Evolutionary conservation across 1,140 invertebrate genomes (phyloP).

Genomic region (Scaptomyza hsui): DNA sequence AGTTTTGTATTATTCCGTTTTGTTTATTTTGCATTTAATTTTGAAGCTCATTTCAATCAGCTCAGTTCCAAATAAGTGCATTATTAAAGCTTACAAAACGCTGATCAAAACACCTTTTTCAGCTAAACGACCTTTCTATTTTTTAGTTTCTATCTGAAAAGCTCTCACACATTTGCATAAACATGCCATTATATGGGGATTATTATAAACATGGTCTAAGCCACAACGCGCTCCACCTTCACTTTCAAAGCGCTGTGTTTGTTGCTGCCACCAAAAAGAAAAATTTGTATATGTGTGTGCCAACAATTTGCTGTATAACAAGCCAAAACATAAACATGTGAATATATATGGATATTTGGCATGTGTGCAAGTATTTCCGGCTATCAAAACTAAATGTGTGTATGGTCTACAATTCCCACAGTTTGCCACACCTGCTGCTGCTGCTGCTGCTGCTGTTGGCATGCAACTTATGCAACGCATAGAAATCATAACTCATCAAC

Average conservation of each 20-base stretch:
- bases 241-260: constrained; percentile 48
- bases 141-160: constrained; percentile 33
- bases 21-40: not conserved
- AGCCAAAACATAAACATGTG: constrained; percentile 19
- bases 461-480: constrained; percentile 34
- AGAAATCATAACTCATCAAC: constrained; percentile 35
- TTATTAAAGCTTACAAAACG: constrained; percentile 6
- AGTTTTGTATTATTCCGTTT: not conserved
- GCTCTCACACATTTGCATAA: constrained; percentile 62
- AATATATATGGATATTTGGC: constrained; percentile 21
- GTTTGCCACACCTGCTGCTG: constrained; percentile 24
- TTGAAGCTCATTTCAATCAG: not conserved
- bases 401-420: constrained; percentile 17
- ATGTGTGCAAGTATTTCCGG: constrained; percentile 38
- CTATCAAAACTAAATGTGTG: constrained; percentile 21
- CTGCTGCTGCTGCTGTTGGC: too few species aligned
- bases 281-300: constrained; percentile 11
- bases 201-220: constrained; percentile 43
- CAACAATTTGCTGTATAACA: constrained; percentile 38
- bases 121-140: constrained; percentile 31
- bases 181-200: constrained; percentile 62
- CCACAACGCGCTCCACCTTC: constrained; percentile 52
- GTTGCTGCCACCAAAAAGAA: not conserved
- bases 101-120: not conserved
- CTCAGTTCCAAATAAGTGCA: not conserved